phyloP scores from a whole-genome alignment of 2,888 invertebrate species.

The Tachystola acroxantha region DNA sequence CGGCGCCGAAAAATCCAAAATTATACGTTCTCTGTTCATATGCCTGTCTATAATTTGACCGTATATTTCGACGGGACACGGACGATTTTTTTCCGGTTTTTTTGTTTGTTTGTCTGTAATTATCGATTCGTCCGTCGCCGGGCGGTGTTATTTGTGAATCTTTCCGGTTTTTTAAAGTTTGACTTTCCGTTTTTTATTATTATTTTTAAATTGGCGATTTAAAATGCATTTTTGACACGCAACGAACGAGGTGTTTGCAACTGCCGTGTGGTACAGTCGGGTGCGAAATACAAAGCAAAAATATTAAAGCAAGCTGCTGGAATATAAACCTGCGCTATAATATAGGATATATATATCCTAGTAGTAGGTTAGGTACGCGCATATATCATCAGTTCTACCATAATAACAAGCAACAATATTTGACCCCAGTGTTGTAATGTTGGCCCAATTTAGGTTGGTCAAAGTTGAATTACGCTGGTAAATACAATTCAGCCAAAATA shows the following conservation, averaged over 20 bases:
- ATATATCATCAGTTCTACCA: too few relatives aligned
- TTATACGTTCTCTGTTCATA: constrained; percentile 28
- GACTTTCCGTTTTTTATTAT: constrained; percentile 23
- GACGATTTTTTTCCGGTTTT: constrained; percentile 28
- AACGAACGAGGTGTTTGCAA: neutral
- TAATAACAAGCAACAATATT: too few relatives aligned
- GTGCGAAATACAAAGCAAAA: too few relatives aligned
- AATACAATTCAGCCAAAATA: too few relatives aligned
- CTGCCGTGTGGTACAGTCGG: neutral
- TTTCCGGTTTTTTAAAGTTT: constrained; percentile 36
- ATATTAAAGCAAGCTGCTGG: too few relatives aligned
- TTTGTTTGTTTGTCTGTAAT: constrained; percentile 41
- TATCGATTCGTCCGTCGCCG: constrained; percentile 31
- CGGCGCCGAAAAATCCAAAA: constrained; percentile 30
- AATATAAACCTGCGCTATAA: too few relatives aligned
- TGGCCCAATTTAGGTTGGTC: too few relatives aligned
- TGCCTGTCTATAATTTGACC: constrained; percentile 53
- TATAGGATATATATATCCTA: too few relatives aligned
- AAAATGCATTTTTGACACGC: constrained; percentile 6
- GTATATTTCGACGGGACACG: constrained; percentile 52
- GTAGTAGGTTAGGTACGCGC: too few relatives aligned
- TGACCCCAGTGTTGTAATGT: too few relatives aligned
- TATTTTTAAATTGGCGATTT: constrained; percentile 8
- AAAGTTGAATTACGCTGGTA: too few relatives aligned
- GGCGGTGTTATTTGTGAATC: constrained; percentile 29